phyloP scores from a whole-genome alignment of 2,797 vertebrate genomes.

The Rhinichthys osculus region DNA sequence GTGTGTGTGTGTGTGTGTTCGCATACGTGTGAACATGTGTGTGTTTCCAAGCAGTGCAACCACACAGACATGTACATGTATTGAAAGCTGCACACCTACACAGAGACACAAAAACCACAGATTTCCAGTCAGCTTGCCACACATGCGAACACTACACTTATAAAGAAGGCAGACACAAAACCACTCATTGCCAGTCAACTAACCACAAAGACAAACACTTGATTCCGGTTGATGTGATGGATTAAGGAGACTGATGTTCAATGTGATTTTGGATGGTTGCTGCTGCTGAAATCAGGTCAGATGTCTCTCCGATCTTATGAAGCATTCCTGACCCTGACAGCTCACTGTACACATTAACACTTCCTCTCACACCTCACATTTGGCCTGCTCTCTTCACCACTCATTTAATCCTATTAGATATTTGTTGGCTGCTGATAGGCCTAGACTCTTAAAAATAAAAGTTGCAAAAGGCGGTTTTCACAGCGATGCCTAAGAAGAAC shows the following conservation, averaged over 20 bases:
- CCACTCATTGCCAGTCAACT: slow-evolving; percentile 62
- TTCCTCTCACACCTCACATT: neutral
- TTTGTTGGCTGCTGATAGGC: neutral
- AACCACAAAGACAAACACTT: slow-evolving; percentile 46
- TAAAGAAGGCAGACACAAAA: slow-evolving; percentile 47
- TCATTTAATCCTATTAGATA: no score
- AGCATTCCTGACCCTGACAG: neutral
- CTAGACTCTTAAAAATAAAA: neutral
- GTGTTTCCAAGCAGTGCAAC: slow-evolving; percentile 55
- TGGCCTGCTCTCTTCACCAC: neutral
- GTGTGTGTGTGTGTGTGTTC: neutral
- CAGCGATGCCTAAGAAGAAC: neutral
- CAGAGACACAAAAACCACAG: slow-evolving; percentile 46
- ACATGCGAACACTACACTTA: slow-evolving; percentile 17
- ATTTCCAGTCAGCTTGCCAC: slow-evolving; percentile 57
- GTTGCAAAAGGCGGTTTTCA: neutral
- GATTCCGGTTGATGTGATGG: slow-evolving; percentile 50
- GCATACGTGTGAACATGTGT: neutral
- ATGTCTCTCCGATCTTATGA: neutral
- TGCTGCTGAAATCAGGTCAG: slow-evolving; percentile 13
- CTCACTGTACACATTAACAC: slow-evolving; percentile 23
- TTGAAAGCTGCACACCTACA: slow-evolving; percentile 26
- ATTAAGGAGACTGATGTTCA: slow-evolving; percentile 2
- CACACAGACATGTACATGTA: slow-evolving; percentile 37
- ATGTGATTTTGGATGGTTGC: slow-evolving; percentile 23